Base-by-base conservation (phyloP, 2,113 vertebrate genomes). In the Barnardius zonarius region DNA sequence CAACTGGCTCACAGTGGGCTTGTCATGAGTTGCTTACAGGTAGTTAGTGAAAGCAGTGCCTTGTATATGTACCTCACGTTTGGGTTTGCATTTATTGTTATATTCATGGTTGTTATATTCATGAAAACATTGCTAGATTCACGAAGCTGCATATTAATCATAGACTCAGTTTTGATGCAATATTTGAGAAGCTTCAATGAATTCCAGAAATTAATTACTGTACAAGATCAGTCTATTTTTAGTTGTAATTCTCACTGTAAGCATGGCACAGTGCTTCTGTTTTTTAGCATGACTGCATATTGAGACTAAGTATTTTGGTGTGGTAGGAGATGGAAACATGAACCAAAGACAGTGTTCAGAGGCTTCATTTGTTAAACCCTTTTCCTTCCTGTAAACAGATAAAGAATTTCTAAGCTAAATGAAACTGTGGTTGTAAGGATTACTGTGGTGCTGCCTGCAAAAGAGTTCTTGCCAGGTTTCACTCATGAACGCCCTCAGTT, bases 401-500 rank as follows among this genome's bases (percentile, higher is more conserved):
- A 44, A 52, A 81, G 43, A 64, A 48, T 70, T 84, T 84, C 41
- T 37, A 61, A 70, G 54, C 52, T 61, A 24, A 25, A 25, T 49
- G 9, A 66, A 70, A 72, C 28, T 68, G 33, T 59, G 51, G 7
- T 4, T 44, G 31, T 23, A 11, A 39, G 75, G 43, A 5, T 46
- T 48, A 33, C 8, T 0, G 11, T 48, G 57, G 52, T 55, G 28
- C 28, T 68, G 57, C 30, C 52, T 28, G 27, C 31, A 22, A 8
- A 39, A 22, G 30, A 13, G 27, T 20, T 44, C 69, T 27, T 37
- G 25, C 61, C 13, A 15, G 17, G 41, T 46, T 62, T 51, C 64
- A 39, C 18, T 2, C 0, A 5, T 18, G 23, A 75, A 43, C 22
- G 24, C 44, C 39, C 4, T 5, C 13, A 4, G 33, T 4, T 16